These are phyloP conservation scores for Chrysaora quinquecirrha DNA, from an alignment of 30 jellyfish, hydroid and myxozoan genomes.

Conservation along the genomic window DNA sequence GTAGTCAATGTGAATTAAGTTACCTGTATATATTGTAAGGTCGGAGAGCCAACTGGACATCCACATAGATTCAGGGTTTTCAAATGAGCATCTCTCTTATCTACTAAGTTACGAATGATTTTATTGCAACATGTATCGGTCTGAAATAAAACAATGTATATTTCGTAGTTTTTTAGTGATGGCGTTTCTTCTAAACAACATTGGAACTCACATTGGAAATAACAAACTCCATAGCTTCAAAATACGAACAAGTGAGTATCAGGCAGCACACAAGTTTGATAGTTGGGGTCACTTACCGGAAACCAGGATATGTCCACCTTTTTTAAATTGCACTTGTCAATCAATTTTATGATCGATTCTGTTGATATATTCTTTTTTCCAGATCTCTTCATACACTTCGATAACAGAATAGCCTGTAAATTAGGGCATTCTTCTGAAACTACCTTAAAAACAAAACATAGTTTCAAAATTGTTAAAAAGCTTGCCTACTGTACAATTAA, in stretches of 20 bases:
- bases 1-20: too few species aligned
- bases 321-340: constrained; percentile 29
- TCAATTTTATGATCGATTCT: constrained; percentile 21
- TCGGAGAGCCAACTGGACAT: constrained; percentile 33
- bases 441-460: constrained; percentile 6
- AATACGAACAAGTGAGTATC: too few species aligned
- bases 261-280: too few species aligned
- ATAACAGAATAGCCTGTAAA: constrained; percentile 22
- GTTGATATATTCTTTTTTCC: constrained; percentile 26
- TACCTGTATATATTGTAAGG: constrained; percentile 26
- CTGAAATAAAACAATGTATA: neutral
- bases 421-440: constrained; percentile 39
- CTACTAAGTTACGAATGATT: constrained; percentile 12
- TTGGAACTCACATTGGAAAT: too few species aligned
- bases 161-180: too few species aligned
- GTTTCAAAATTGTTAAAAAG: too few species aligned
- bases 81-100: constrained; percentile 24
- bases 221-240: too few species aligned
- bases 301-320: constrained; percentile 59
- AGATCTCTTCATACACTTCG: constrained; percentile 23
- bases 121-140: constrained; percentile 4
- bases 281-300: constrained; percentile 53
- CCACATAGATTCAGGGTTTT: constrained; percentile 49
- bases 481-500: too few species aligned
- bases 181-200: too few species aligned